phyloP scores from a whole-genome alignment of 2,888 invertebrate genomes.

The Galerucella pusilla region DNA sequence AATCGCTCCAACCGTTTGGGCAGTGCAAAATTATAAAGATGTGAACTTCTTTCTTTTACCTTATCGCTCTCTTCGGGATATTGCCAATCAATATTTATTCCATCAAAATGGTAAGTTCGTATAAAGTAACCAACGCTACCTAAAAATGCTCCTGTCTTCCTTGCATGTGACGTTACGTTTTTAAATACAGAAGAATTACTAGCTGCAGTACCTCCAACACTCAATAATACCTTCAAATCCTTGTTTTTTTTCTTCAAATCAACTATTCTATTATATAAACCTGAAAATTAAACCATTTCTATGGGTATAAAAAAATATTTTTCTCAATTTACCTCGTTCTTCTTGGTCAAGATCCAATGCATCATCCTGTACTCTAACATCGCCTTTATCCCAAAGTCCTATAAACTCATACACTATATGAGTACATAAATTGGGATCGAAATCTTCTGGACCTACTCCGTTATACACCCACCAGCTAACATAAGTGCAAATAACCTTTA shows the following conservation, averaged over 20 bases:
- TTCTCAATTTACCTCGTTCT: slow-evolving; percentile 35
- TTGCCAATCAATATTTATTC: slow-evolving; percentile 55
- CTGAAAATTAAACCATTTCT: slow-evolving; percentile 36
- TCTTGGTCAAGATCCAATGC: slow-evolving; percentile 42
- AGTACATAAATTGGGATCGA: slow-evolving; percentile 50
- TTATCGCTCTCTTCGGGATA: slow-evolving; percentile 48
- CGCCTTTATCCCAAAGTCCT: slow-evolving; percentile 51
- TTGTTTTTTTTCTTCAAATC: slow-evolving; percentile 50
- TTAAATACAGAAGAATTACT: slow-evolving; percentile 47
- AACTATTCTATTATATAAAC: slow-evolving; percentile 46
- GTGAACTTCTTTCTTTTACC: slow-evolving; percentile 18
- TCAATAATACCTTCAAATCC: slow-evolving; percentile 51
- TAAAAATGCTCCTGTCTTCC: slow-evolving; percentile 48
- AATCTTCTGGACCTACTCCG: slow-evolving; percentile 47
- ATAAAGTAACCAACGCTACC: slow-evolving; percentile 50
- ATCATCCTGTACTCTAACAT: slow-evolving; percentile 47
- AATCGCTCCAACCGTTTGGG: too few relatives aligned
- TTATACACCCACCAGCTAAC: slow-evolving; percentile 49
- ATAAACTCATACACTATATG: slow-evolving; percentile 52
- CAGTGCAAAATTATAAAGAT: neutral
- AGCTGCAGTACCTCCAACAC: slow-evolving; percentile 51
- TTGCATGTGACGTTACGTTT: slow-evolving; percentile 45
- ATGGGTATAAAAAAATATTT: neutral
- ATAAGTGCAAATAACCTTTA: slow-evolving; percentile 53
- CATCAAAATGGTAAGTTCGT: slow-evolving; percentile 52